A percentile compares a stretch with the other conserved stretches of the same genome.
Conservation (phyloP, 2,797 vertebrate species). For the Carduelis carduelis region DNA sequence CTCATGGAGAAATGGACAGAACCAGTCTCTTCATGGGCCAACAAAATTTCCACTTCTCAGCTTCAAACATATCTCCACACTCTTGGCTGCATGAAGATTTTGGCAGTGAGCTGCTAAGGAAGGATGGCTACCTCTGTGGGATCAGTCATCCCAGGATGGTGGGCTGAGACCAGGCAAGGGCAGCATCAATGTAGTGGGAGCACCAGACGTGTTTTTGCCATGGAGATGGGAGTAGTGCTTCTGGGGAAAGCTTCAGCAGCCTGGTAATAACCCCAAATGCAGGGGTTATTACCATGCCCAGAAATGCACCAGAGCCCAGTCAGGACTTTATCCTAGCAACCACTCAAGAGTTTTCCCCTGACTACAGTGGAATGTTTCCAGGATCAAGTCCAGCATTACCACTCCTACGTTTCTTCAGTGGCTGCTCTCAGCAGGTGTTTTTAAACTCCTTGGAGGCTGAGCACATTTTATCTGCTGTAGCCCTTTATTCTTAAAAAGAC, state of each 20-base stretch:
- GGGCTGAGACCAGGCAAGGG: not conserved
- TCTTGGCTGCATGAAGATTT: not conserved
- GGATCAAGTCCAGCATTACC: not conserved
- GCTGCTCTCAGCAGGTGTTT: not conserved
- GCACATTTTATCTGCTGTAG: not conserved
- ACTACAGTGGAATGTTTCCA: not conserved
- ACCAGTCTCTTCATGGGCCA: not conserved
- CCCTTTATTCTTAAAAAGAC: not conserved
- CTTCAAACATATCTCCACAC: not conserved
- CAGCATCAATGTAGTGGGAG: accelerated
- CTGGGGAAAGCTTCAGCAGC: not conserved
- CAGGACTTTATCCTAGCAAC: not conserved
- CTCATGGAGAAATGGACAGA: not conserved
- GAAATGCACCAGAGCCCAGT: not conserved
- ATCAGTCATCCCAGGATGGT: not conserved
- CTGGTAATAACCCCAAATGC: not conserved
- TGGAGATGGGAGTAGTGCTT: not conserved
- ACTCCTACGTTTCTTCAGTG: not conserved
- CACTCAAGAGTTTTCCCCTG: not conserved
- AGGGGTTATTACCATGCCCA: not conserved
- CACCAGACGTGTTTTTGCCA: not conserved
- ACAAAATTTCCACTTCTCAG: not conserved
- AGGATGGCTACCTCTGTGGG: not conserved
- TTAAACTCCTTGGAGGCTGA: not conserved
- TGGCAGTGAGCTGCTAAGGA: not conserved